A percentile compares a stretch with the other conserved stretches of the same genome.
Conservation (phyloP, 2,797 vertebrate species). For the Pipistrellus kuhlii region DNA sequence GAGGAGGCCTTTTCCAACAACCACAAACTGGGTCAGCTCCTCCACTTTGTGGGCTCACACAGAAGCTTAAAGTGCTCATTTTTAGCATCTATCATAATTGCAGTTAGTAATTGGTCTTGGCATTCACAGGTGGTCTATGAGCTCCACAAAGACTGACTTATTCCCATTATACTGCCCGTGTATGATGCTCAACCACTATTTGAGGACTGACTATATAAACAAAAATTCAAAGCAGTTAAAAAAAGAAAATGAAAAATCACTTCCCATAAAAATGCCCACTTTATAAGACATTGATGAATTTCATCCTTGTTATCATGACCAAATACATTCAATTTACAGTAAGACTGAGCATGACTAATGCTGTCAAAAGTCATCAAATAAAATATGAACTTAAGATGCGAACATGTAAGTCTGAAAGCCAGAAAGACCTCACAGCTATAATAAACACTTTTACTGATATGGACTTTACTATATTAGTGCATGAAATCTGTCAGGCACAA, state of each 20-base stretch:
- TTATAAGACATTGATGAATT: conserved; percentile 41
- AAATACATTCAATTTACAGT: conserved; percentile 41
- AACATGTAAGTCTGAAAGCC: not conserved
- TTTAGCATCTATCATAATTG: not conserved
- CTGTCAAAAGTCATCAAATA: conserved; percentile 38
- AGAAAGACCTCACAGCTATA: conserved; percentile 23
- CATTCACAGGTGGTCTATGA: not conserved
- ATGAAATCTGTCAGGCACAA: not conserved
- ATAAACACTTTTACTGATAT: not conserved
- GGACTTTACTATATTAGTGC: not conserved
- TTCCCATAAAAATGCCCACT: not conserved
- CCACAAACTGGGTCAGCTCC: not conserved
- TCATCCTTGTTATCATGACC: conserved; percentile 9
- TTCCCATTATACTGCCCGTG: not conserved
- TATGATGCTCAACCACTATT: not conserved
- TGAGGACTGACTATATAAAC: not conserved
- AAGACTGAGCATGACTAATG: not conserved
- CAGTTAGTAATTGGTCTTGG: not conserved
- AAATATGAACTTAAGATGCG: not conserved
- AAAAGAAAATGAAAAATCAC: not conserved
- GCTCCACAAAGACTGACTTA: not conserved
- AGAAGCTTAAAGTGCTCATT: not conserved
- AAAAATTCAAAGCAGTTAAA: not conserved
- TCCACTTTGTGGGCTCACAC: not conserved
- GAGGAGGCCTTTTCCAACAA: conserved; percentile 3